Percentiles rank a stretch among this genome's conserved stretches.
Conservation (phyloP, 2,888 invertebrate species). For the Neoascia interrupta region DNA sequence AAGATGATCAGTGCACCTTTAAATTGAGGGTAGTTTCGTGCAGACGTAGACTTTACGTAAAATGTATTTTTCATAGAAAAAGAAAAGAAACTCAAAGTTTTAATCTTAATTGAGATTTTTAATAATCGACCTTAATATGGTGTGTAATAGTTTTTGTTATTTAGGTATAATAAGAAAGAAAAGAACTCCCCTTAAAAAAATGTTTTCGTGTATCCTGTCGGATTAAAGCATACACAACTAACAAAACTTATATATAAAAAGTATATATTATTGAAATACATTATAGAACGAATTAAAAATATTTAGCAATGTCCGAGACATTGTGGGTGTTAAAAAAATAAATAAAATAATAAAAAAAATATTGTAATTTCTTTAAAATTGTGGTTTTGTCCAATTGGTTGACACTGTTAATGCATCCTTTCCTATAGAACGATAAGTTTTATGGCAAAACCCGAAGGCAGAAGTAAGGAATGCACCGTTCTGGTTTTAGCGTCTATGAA, state of each 20-base stretch:
- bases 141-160: slow-evolving; percentile 21
- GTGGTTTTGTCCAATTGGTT: not conserved
- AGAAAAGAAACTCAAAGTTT: slow-evolving; percentile 23
- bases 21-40: no score
- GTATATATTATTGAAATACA: slow-evolving; percentile 9
- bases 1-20: slow-evolving; percentile 71
- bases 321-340: slow-evolving; percentile 16
- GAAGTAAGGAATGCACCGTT: not conserved
- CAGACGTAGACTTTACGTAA: no score
- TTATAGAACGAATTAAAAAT: slow-evolving; percentile 24
- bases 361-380: not conserved
- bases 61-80: slow-evolving; percentile 34
- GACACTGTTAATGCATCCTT: no score
- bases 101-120: slow-evolving; percentile 5
- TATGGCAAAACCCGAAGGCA: not conserved
- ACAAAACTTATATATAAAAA: no score
- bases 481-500: not conserved
- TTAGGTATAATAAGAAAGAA: no score
- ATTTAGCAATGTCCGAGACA: slow-evolving; percentile 58
- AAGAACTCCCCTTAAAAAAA: not conserved
- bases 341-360: slow-evolving; percentile 7
- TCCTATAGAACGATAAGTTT: no score
- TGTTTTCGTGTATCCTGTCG: no score
- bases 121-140: no score
- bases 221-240: no score